A percentile compares a stretch with the other conserved stretches of the same genome.
Evolutionary conservation across 2,888 invertebrate species (phyloP).

Genomic region (Philonicus albiceps): DNA sequence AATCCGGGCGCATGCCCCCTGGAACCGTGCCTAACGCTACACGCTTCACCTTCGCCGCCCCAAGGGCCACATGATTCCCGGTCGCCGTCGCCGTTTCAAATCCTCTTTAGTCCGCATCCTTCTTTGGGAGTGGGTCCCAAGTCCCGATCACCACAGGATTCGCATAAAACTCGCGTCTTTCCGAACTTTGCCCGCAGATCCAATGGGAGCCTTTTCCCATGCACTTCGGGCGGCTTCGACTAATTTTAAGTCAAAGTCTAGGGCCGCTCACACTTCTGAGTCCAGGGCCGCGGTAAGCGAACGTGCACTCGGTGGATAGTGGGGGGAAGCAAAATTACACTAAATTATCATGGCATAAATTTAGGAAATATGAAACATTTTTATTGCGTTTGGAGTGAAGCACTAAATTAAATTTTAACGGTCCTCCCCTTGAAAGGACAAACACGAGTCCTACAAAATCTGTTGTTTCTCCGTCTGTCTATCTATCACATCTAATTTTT

Average conservation of each 20-base stretch:
- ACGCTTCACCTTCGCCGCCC: not conserved
- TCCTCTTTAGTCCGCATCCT: constrained; percentile 8
- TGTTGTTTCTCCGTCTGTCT: not conserved
- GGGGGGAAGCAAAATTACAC: not conserved
- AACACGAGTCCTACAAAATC: not conserved
- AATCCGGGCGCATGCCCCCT: constrained; percentile 10
- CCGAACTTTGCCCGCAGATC: not conserved
- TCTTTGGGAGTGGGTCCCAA: not conserved
- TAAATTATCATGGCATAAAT: not conserved
- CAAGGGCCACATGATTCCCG: not conserved
- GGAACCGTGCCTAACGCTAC: not conserved
- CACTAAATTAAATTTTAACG: not conserved
- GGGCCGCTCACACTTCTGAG: not conserved
- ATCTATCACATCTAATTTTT: not conserved
- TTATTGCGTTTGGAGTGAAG: not conserved
- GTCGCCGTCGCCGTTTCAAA: not conserved
- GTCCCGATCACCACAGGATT: not conserved
- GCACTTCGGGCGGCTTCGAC: not conserved
- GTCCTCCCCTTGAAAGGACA: not conserved
- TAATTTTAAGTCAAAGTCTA: not conserved
- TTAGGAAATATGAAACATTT: not conserved
- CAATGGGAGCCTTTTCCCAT: not conserved
- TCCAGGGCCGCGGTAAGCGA: not conserved
- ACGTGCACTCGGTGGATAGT: not conserved
- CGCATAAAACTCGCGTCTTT: not conserved